Evolutionary conservation across 2,888 invertebrate species (phyloP).

Genomic region (Sabellastarte sp.): DNA sequence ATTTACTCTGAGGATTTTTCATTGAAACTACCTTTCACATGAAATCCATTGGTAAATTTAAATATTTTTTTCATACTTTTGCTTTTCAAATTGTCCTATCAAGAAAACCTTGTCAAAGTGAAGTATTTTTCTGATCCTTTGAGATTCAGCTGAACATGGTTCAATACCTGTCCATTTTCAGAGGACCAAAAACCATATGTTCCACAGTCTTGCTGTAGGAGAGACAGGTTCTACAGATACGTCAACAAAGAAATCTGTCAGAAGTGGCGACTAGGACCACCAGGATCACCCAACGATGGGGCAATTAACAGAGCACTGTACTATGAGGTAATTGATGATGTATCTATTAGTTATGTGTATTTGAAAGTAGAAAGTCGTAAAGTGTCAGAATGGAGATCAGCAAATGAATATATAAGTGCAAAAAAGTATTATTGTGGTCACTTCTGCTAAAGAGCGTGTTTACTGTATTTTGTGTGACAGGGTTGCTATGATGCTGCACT

Average conservation of each 20-base stretch:
- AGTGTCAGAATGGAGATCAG: not conserved
- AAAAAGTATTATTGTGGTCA: not conserved
- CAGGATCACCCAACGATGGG: slow-evolving; percentile 26
- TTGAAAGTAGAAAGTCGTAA: not conserved
- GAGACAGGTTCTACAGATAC: slow-evolving; percentile 27
- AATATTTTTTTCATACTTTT: too few species aligned
- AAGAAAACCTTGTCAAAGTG: not conserved
- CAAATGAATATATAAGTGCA: not conserved
- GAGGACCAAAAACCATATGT: slow-evolving; percentile 34
- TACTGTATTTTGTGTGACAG: slow-evolving; percentile 15
- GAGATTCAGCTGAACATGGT: too few species aligned
- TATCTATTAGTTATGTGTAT: not conserved
- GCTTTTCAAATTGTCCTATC: not conserved
- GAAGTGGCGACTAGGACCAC: slow-evolving; percentile 33
- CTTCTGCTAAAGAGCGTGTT: too few species aligned
- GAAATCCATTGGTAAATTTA: too few species aligned
- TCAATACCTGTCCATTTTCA: not conserved
- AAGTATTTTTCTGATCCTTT: not conserved
- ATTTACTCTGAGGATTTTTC: too few species aligned
- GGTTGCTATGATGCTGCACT: slow-evolving; percentile 32
- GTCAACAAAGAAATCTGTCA: slow-evolving; percentile 30
- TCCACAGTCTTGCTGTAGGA: slow-evolving; percentile 32
- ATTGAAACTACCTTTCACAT: too few species aligned
- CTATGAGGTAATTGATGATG: slow-evolving; percentile 23
- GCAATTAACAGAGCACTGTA: slow-evolving; percentile 34